Conservation (phyloP, 2,113 vertebrate genomes). For the Hippocampus comes region DNA sequence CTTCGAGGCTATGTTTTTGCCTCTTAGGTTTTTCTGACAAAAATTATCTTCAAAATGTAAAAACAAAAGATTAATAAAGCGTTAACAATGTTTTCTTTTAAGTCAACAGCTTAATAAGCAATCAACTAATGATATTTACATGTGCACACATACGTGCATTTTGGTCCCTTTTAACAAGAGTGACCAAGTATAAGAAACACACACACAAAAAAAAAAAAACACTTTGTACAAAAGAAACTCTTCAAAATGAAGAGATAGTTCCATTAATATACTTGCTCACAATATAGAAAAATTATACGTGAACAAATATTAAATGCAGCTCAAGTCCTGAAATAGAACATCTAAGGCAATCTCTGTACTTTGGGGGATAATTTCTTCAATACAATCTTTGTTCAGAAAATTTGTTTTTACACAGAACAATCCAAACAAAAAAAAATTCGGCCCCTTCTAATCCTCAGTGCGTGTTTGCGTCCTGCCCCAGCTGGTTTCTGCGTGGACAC, state of each 20-base stretch:
- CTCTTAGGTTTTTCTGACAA: conserved; percentile 53
- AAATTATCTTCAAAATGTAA: conserved; percentile 58
- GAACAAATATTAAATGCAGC: conserved; percentile 65
- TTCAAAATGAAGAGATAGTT: conserved; percentile 78
- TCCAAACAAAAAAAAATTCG: conserved; percentile 37
- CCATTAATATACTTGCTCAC: conserved; percentile 70
- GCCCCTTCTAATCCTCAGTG: conserved; percentile 48
- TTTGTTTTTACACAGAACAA: not conserved
- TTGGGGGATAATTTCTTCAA: too few species aligned
- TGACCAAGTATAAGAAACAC: conserved; percentile 56
- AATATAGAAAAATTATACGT: conserved; percentile 79
- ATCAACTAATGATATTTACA: conserved; percentile 67
- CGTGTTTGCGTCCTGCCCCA: conserved; percentile 28
- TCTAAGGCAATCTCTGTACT: conserved; percentile 70
- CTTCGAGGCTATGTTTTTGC: conserved; percentile 40
- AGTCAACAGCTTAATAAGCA: conserved; percentile 61
- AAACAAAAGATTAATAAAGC: conserved; percentile 63
- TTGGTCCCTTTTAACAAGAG: conserved; percentile 69
- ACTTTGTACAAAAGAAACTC: conserved; percentile 65
- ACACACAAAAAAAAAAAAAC: conserved; percentile 24
- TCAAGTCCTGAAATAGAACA: conserved; percentile 73
- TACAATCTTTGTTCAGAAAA: too few species aligned
- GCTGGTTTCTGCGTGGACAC: conserved; percentile 24
- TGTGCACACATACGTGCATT: conserved; percentile 65
- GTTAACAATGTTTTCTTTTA: conserved; percentile 65